phyloP scores from a whole-genome alignment of 2,888 invertebrate species.

The Thymelicus lineola region DNA sequence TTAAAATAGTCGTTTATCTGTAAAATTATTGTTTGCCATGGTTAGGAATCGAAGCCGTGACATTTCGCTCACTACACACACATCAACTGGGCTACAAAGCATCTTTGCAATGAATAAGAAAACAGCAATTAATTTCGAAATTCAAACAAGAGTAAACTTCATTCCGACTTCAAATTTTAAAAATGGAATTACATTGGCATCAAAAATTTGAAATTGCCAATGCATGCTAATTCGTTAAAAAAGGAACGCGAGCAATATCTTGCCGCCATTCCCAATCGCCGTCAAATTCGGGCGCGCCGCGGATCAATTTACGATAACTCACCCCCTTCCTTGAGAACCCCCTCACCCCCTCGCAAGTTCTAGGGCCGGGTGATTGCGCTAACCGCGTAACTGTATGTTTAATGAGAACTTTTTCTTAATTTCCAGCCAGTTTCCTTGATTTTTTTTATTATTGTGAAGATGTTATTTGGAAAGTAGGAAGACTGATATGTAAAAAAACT shows the following conservation, averaged over 20 bases:
- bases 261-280: conserved; percentile 35
- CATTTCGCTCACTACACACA: no score
- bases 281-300: conserved; percentile 53
- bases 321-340: conserved; percentile 33
- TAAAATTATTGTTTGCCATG: no score
- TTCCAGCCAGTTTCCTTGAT: background rate
- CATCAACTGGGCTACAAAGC: no score
- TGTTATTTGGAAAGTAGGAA: no score
- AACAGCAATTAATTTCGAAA: no score
- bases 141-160: no score
- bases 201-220: conserved; percentile 2
- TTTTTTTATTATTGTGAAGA: no score
- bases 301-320: conserved; percentile 38
- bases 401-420: conserved; percentile 24
- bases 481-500: no score
- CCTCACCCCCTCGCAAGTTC: conserved; percentile 23
- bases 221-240: conserved; percentile 32
- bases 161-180: background rate
- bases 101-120: no score
- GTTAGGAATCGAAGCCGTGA: no score
- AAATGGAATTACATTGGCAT: background rate
- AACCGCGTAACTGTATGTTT: conserved; percentile 35
- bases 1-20: no score
- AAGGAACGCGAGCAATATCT: conserved; percentile 20
- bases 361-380: conserved; percentile 32